These are phyloP conservation scores for Megalops cyprinoides DNA, from an alignment of 2,797 vertebrate genomes.

Conservation along the genomic window DNA sequence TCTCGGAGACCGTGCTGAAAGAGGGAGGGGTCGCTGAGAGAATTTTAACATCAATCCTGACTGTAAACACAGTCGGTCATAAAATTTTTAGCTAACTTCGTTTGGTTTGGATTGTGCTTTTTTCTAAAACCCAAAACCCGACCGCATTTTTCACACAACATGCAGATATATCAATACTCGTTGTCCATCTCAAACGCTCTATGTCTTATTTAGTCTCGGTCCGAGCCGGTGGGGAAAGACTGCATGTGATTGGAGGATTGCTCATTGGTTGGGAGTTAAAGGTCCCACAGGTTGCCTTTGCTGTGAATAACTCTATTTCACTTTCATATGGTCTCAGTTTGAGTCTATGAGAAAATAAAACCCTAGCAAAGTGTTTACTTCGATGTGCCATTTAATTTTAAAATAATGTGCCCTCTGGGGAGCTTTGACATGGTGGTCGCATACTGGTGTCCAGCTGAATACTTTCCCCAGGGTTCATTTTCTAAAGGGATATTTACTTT, in stretches of 20 bases:
- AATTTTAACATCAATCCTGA: neutral
- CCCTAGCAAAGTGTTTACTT: too few species aligned
- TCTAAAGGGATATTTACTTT: neutral
- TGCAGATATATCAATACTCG: neutral
- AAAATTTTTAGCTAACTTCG: neutral
- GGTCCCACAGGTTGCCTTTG: neutral
- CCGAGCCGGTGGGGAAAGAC: neutral
- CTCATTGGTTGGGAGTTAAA: neutral
- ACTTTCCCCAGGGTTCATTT: too few species aligned
- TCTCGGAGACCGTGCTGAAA: neutral
- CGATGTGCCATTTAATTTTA: neutral
- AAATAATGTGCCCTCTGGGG: neutral
- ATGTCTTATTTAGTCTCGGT: neutral
- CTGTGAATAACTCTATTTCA: neutral
- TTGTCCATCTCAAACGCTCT: neutral
- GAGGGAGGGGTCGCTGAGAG: neutral
- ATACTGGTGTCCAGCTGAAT: neutral
- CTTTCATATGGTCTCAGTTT: neutral
- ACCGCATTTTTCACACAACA: slow-evolving; percentile 8
- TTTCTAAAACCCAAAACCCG: neutral
- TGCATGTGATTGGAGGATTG: slow-evolving; percentile 4
- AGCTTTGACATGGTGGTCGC: neutral
- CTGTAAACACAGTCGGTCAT: slow-evolving; percentile 13
- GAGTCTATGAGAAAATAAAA: too few species aligned
- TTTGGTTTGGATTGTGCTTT: neutral